Evolutionary conservation across 2,113 vertebrate genomes (phyloP), one percentile per base, ranked within the genome.

Genomic region (Terrapene triunguis): DNA sequence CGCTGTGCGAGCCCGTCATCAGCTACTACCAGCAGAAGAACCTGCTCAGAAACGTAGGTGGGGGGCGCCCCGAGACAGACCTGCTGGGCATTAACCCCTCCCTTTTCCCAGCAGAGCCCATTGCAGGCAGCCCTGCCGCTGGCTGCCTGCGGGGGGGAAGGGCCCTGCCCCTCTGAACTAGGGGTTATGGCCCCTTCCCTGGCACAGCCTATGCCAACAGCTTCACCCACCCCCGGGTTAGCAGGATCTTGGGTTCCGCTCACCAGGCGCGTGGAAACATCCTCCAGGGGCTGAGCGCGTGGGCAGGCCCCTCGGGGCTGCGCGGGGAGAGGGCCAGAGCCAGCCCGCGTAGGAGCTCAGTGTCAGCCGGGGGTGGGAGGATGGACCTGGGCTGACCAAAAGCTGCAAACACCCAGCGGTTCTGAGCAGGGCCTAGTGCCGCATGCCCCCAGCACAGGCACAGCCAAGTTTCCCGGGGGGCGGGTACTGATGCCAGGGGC

Each of bases 21-120:
- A 53, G 87, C 59, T 88, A 96, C 88, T 97, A 97, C 89, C 94
- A 97, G 62, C 89, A 88, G 74, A 94, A 89, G 51, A 92, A 92
- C 80, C 72, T 98, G 62, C 92, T 97, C 16, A 29, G 76, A 24
- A 94, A 92, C 0, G 81, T 97, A 88, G 54, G 94, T 74, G 19
- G 38, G 69, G 69, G 69, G 21, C 3, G 16, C 51, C 80, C n/a
- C 29, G 4, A 38, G 29, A 12, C 29, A 29, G 57, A 5, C 3
- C 6, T 48, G 19, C 19, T 10, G 19, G 35, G n/a, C 47, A 59
- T 17, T 38, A 81, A 54, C 6, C 48, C 5, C 25, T 24, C 12
- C 17, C 55, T 11, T 10, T 25, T 24, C 14, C 72, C 42, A 19
- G 17, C 3, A 13, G 25, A 6, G 17, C 62, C 62, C 35, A 9